Base-by-base conservation (phyloP, 2,113 vertebrate species). In the Corythornis cristatus region DNA sequence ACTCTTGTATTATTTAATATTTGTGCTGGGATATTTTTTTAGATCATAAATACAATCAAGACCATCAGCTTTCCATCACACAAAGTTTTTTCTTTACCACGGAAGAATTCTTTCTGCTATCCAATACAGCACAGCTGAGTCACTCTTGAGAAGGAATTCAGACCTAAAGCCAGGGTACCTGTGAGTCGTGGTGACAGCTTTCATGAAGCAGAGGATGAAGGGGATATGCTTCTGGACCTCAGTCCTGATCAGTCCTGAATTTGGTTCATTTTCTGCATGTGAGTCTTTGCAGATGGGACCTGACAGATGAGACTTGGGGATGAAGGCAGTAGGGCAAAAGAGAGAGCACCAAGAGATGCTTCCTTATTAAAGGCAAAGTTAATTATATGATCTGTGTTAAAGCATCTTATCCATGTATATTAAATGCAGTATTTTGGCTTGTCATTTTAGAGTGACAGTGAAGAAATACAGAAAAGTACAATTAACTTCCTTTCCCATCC, bases 11-110 rank as follows among this genome's bases (percentile, higher is more conserved):
- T 90, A 77, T 53, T 96, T 92, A 83, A 80, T 83, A 80, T 75
- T 57, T 86, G 14, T 57, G 6, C 28, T 79, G 13, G 29, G n/a
- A 65, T 57, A 65, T 57, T 60, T 57, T 82, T 60, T 79, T 31
- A 73, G 35, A 83, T 76, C 48, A 72, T 61, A 88, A 92, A 85
- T 53, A 88, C 33, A 73, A 86, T 93, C 35, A 88, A 79, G 57
- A 56, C 72, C 54, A 60, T 83, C 54, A 1, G 2, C 15, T 78
- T 83, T 48, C 40, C 12, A 73, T 42, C 20, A 78, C 26, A 15
- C 40, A 93, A 81, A 70, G 28, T 5, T 40, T 88, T 93, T 93
- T 77, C 42, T 78, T 75, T 81, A 51, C 22, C 86, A 45, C 23
- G 23, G 53, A 80, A 80, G 83, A 82, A 66, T 48, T 50, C 4